Evolutionary conservation across 2,113 vertebrate species (phyloP), one percentile per base, ranked within the genome.

Genomic region (Ciconia stormi): DNA sequence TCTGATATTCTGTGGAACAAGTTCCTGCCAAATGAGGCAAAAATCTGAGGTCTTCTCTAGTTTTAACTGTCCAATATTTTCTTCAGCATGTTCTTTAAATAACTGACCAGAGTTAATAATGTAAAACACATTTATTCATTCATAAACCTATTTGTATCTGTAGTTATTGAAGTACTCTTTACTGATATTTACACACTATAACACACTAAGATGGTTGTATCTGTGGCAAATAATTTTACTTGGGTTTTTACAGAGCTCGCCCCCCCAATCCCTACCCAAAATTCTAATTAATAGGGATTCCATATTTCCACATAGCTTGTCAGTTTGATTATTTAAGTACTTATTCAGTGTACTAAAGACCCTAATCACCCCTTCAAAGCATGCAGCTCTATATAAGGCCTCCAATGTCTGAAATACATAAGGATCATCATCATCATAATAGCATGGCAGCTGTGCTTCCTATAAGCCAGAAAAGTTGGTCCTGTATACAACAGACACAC

Each of bases 301-400:
- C 97, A 95, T 97, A 98, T 98, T 98, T 98, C 95, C 95, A 98
- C 97, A 97, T 90, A 94, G 95, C 96, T 96, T 96, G 96, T 96
- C 96, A 86, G 92, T 97, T 97, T 98, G 97, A 97, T 98, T 98
- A 97, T 98, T 96, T 96, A 96, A 97, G 97, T 91, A 96, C 95
- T 96, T 96, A 95, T 92, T 98, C 94, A 95, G 95, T 90, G 89
- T 95, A 96, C 94, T 89, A 62, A 96, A 97, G 97, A 96, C 92
- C 96, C 90, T 92, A 97, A 96, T 93, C 96, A 95, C 96, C 93
- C 95, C 97, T 98, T 98, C 97, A 94, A 91, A 96, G 90, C 96
- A 93, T 87, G 76, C 59, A 95, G 89, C 86, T 96, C 93, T 87
- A n/a, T 70, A 93, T 94, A 97, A 98, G 97, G 91, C 90, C 85